A percentile compares a stretch with the other conserved stretches of the same genome.
Evolutionary conservation across 2,888 invertebrate species (phyloP).

Genomic region (Cancer borealis): DNA sequence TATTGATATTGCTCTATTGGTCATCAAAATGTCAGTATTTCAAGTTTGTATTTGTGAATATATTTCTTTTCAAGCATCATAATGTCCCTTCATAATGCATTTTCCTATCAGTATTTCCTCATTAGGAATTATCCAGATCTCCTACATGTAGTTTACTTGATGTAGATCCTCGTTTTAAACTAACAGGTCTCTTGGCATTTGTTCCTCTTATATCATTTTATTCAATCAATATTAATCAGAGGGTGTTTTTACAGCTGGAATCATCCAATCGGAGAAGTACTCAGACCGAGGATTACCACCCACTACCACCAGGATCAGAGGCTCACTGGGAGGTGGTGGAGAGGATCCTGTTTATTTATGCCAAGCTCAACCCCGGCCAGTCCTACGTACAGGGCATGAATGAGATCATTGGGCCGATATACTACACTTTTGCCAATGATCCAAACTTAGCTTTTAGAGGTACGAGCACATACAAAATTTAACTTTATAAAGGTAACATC

Average conservation of each 20-base stretch:
- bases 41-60: neutral
- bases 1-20: neutral
- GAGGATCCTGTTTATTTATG: conserved; percentile 96
- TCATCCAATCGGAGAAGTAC: conserved; percentile 83
- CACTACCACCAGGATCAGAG: conserved; percentile 93
- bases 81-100: neutral
- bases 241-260: conserved; percentile 50
- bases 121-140: neutral
- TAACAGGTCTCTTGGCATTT: no score
- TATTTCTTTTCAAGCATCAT: neutral
- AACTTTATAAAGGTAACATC: neutral
- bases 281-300: conserved; percentile 89
- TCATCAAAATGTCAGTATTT: neutral
- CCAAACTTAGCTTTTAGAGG: conserved; percentile 86
- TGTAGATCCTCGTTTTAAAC: neutral
- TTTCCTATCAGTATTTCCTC: neutral
- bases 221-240: neutral
- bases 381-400: conserved; percentile 98
- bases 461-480: neutral
- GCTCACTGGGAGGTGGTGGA: conserved; percentile 99
- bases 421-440: conserved; percentile 97
- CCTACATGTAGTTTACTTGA: neutral
- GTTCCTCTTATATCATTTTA: no score
- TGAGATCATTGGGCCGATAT: conserved; percentile 98
- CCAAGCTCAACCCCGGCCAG: conserved; percentile 98